Percentiles rank a stretch among this genome's conserved stretches.
phyloP scores from a whole-genome alignment of 2,113 vertebrate species.

The Bufo bufo region DNA sequence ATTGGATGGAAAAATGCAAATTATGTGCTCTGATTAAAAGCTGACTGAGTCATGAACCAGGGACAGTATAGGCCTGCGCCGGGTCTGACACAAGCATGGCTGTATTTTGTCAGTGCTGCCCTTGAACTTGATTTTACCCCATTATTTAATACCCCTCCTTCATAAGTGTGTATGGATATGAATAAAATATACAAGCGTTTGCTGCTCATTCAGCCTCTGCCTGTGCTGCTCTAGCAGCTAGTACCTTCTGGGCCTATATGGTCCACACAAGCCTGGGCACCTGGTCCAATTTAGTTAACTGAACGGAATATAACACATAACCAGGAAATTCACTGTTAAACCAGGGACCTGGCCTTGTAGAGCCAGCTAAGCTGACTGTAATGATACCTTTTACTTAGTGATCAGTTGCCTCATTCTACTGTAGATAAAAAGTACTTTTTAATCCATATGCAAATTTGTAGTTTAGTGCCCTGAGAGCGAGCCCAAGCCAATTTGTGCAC shows the following conservation, averaged over 20 bases:
- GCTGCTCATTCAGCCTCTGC: not conserved
- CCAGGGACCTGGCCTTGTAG: too few species aligned
- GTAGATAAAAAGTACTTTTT: too few species aligned
- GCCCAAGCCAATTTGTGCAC: too few species aligned
- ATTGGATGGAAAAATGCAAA: constrained; percentile 44
- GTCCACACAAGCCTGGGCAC: not conserved
- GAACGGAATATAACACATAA: not conserved
- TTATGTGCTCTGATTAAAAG: constrained; percentile 32
- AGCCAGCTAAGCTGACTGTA: too few species aligned
- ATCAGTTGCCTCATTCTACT: too few species aligned
- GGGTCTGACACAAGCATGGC: not conserved
- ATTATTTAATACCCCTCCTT: not conserved
- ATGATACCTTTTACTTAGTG: too few species aligned
- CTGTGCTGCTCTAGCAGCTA: not conserved
- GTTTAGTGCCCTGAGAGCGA: too few species aligned
- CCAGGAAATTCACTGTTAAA: too few species aligned
- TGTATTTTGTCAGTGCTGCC: not conserved
- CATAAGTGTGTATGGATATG: too few species aligned
- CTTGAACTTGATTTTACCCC: not conserved
- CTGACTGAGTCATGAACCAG: constrained; percentile 3
- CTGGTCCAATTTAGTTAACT: not conserved
- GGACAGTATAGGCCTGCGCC: not conserved
- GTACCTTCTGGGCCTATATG: not conserved
- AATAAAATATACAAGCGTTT: not conserved
- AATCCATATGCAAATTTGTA: too few species aligned